These are phyloP conservation scores for Dermatemys mawii DNA, from an alignment of 2,113 vertebrate genomes.

Conservation along the genomic window DNA sequence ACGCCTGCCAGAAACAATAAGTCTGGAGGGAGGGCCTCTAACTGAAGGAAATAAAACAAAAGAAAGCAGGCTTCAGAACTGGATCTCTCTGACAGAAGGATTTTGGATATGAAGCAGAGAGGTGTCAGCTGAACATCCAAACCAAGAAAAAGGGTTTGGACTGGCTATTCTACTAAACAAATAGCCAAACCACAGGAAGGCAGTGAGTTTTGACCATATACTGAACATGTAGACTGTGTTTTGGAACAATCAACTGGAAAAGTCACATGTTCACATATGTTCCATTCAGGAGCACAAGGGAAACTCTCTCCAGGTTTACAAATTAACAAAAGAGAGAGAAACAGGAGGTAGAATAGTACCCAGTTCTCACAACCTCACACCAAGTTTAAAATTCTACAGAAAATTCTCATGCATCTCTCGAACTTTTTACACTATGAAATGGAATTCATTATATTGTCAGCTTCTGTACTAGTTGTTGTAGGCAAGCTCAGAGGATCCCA, in stretches of 20 bases:
- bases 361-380: not conserved
- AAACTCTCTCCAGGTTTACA: not conserved
- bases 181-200: not conserved
- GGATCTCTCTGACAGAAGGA: not conserved
- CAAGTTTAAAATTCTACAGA: not conserved
- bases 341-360: not conserved
- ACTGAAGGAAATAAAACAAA: not conserved
- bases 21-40: fast-evolving
- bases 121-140: not conserved
- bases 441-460: not conserved
- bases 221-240: not conserved
- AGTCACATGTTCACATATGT: not conserved
- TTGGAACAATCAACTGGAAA: not conserved
- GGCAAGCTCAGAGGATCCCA: not conserved
- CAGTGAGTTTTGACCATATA: not conserved
- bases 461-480: not conserved
- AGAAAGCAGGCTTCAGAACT: not conserved
- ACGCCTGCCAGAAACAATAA: not conserved
- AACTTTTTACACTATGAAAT: fast-evolving
- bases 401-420: fast-evolving
- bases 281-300: not conserved
- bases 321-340: not conserved
- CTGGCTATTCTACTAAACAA: not conserved
- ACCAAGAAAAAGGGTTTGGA: not conserved
- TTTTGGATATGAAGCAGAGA: not conserved